Percentiles rank a stretch among this genome's conserved stretches.
Evolutionary conservation across 2,888 invertebrate species (phyloP).

Genomic region (Poecilobothrus nobilitatus): DNA sequence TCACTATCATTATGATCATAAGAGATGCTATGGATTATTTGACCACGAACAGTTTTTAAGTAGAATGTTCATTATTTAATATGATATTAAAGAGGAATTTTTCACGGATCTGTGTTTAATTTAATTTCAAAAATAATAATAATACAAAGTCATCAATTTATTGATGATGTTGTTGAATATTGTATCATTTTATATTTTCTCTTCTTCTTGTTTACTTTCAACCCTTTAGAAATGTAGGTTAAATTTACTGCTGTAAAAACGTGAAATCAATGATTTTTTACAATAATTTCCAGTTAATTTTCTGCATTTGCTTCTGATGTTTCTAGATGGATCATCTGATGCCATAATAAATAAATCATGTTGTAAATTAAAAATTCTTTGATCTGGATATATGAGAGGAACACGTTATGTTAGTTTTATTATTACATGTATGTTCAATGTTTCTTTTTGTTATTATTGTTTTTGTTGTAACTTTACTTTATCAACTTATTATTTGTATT

Average conservation of each 20-base stretch:
- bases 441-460: neutral
- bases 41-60: no score
- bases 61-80: no score
- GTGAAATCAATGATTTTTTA: neutral
- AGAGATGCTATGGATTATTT: no score
- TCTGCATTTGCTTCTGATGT: neutral
- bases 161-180: no score
- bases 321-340: neutral
- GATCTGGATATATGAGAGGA: neutral
- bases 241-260: neutral
- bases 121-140: no score
- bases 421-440: no score
- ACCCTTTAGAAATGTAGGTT: neutral
- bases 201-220: no score
- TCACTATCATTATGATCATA: no score
- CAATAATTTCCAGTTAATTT: slow-evolving; percentile 1
- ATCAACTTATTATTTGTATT: neutral
- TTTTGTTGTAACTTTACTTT: neutral
- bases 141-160: no score
- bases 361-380: neutral
- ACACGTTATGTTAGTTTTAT: neutral
- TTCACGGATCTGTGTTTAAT: no score
- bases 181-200: no score
- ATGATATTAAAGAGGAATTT: no score
- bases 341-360: neutral